Percentiles rank a stretch among this genome's conserved stretches.
phyloP scores from a whole-genome alignment of 1,140 invertebrate genomes.

The Aphaenogaster floridana region DNA sequence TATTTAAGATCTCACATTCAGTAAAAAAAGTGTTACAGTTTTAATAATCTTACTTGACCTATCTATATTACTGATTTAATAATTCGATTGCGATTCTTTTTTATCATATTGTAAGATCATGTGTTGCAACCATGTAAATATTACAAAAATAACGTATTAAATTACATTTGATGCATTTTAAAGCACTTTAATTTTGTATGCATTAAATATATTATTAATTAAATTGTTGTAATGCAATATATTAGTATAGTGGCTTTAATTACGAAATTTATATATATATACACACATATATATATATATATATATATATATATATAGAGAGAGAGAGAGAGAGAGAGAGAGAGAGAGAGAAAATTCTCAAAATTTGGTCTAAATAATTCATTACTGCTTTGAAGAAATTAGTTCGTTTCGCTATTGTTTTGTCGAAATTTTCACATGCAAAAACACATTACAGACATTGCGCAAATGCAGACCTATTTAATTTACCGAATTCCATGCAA shows the following conservation, averaged over 20 bases:
- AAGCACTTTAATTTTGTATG: background rate
- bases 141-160: background rate
- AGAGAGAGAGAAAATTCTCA: background rate
- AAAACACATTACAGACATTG: background rate
- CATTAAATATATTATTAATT: background rate
- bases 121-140: background rate
- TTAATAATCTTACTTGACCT: background rate
- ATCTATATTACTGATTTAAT: too few species aligned
- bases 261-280: too few species aligned
- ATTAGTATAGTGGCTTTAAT: too few species aligned
- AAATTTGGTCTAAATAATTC: background rate
- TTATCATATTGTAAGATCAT: background rate
- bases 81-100: background rate
- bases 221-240: too few species aligned
- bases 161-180: background rate
- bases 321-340: too few species aligned
- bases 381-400: background rate
- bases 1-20: background rate
- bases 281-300: too few species aligned
- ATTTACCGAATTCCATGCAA: constrained; percentile 41
- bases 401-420: background rate
- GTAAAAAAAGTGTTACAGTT: background rate
- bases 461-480: constrained; percentile 25
- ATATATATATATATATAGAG: too few species aligned
- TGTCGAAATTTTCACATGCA: background rate